Percentiles rank a stretch among this genome's conserved stretches.
Conservation (phyloP, 2,797 vertebrate genomes). For the Amblyraja radiata region DNA sequence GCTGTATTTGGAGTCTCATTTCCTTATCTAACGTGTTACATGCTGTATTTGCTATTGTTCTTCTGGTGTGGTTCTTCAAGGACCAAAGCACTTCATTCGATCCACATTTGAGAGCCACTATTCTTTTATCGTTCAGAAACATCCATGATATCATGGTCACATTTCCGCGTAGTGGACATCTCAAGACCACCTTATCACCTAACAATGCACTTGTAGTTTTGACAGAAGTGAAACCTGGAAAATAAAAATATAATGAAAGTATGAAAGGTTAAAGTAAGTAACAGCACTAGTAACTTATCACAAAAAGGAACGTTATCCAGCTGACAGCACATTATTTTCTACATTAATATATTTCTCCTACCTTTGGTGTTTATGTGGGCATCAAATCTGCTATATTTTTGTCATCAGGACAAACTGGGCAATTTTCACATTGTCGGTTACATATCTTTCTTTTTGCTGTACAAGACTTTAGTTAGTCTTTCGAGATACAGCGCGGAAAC, state of each 20-base stretch:
- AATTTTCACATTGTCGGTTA: too few species aligned
- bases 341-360: not conserved
- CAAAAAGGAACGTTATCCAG: not conserved
- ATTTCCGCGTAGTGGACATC: not conserved
- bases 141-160: not conserved
- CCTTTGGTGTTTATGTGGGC: not conserved
- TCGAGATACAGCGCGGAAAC: too few species aligned
- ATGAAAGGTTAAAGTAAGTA: not conserved
- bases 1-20: not conserved
- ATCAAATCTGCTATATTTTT: not conserved
- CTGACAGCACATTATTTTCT: not conserved
- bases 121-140: not conserved
- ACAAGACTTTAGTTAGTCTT: too few species aligned
- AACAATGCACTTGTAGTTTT: not conserved
- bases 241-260: not conserved
- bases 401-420: too few species aligned
- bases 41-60: not conserved
- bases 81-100: not conserved
- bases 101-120: not conserved
- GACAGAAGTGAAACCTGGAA: not conserved
- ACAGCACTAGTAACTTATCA: not conserved
- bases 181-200: not conserved
- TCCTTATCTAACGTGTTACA: not conserved
- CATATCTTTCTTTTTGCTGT: too few species aligned
- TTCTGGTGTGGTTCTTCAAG: not conserved